Base-by-base conservation (phyloP, 2,888 invertebrate genomes). In the Galerucella pusilla region DNA sequence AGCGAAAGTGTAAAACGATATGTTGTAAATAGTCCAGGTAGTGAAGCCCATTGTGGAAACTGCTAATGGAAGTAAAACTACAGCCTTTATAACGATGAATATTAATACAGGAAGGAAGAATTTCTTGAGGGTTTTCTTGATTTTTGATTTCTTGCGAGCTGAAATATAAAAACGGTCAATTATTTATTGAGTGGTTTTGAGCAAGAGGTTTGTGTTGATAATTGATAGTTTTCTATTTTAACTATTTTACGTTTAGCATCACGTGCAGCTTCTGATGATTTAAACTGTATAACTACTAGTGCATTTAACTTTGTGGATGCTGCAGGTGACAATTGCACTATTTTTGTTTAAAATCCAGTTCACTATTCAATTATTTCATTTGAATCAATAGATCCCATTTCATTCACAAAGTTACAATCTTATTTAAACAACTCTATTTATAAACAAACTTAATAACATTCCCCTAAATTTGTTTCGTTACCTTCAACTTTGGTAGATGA, bases 1-100 rank as follows among this genome's bases (percentile, higher is more conserved):
- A 82, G 95, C 92, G 89, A 96, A 96, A 61, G 95, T 94, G 90
- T 95, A 93, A 92, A 95, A 95, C 20, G 94, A 94, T 83, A 96
- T 90, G 85, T 95, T 95, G 80, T 95, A 91, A 6, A 95, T 95
- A 87, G 95, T 95, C 93, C 95, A 95, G 64, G 95, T 94, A 89
- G 95, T 96, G 86, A 96, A 90, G 84, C 94, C 95, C 79, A 95
- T 91, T 78, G 95, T 92, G 84, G 95, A 95, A 85, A 96, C 92
- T 71, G 95, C 95, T 86, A 96, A 89, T 28, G 96, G 96, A 78
- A 96, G 94, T 81, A 96, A 90, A 77, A 95, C 94, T 90, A 95
- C 94, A 59, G 95, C 95, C 89, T 96, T 96, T 81, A 95, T 91
- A 80, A 95, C 91, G 74, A 95, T 92, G 88, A 96, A 92, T 78